Evolutionary conservation across 2,113 vertebrate species (phyloP).

Genomic region (Campylomormyrus tamandua): DNA sequence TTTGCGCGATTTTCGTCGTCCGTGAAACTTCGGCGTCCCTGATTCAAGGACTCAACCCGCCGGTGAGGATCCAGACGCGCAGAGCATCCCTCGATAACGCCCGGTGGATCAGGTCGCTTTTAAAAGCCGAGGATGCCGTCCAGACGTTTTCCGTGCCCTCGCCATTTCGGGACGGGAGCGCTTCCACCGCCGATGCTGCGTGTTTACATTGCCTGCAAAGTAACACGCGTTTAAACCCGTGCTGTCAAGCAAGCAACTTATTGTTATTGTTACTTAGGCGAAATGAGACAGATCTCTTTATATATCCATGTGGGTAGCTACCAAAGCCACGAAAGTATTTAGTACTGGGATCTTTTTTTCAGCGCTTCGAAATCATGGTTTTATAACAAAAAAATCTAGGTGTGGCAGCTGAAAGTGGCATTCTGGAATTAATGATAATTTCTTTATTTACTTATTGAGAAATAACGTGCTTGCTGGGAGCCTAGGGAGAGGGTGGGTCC

Average conservation of each 20-base stretch:
- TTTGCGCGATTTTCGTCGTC: not conserved
- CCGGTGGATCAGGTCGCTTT: slow-evolving; percentile 1
- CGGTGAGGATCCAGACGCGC: not conserved
- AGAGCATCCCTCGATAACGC: slow-evolving; percentile 19
- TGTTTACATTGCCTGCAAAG: not conserved
- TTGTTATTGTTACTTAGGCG: not conserved
- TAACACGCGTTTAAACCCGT: not conserved
- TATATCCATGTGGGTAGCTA: not conserved
- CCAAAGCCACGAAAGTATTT: not conserved
- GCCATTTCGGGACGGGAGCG: not conserved
- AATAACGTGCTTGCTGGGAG: slow-evolving; percentile 31
- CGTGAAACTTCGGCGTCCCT: not conserved
- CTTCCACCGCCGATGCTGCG: not conserved
- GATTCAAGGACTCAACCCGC: not conserved
- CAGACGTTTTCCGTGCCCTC: not conserved
- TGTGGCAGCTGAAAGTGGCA: not conserved
- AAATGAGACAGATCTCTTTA: not conserved
- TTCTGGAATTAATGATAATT: not conserved
- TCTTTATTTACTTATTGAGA: slow-evolving; percentile 8
- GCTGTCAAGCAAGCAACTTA: slow-evolving; percentile 10
- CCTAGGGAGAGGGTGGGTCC: slow-evolving; percentile 64
- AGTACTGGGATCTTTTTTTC: not conserved
- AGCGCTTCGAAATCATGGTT: not conserved
- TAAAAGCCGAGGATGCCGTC: not conserved
- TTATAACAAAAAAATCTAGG: not conserved